Base-by-base conservation (phyloP, 2,113 vertebrate genomes). In the Plecotus auritus region DNA sequence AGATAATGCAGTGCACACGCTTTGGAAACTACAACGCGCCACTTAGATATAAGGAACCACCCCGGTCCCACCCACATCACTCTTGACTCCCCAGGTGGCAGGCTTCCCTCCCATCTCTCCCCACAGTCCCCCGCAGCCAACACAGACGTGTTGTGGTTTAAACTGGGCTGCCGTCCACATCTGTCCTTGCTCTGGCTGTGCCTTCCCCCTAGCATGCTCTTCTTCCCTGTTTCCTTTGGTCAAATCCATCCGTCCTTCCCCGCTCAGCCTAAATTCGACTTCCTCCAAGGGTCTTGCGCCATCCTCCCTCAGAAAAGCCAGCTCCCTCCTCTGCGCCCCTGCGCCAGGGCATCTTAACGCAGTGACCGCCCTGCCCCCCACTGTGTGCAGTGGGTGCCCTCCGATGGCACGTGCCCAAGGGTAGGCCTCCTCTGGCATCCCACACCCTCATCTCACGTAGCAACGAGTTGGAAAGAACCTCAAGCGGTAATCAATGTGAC, bases 401-500 rank as follows among this genome's bases (percentile, higher is more conserved):
- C 40, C n/a, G 13, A 1, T 1, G 7, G 35, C 54, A 9, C 0
- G 0, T 4, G 23, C 69, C 54, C 3, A 32, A 51, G 69, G 61
- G 16, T 45, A 20, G 74, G 10, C 9, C 2, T 83, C 9, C 77
- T 45, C 28, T 47, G 12, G 66, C 14, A 0, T 40, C 69, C 64
- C 16, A 45, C 59, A 11, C 59, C 59, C 10, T 1, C 22, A 7
- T 7, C 17, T 26, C 66, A 8, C 2, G 37, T 47, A 18, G 56
- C 23, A 7, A 4, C 22, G 47, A 66, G 32, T 22, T 7, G 23
- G 78, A 61, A 40, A 3, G 45, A 73, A 91, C 77, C 74, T 86
- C 49, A 1, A 26, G 70, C 76, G 45, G 74, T 76, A 66, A 95
- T 83, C 78, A 37, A 80, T 84, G 93, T 69, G 78, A 54, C 30